Evolutionary conservation across 1,140 invertebrate species (phyloP), one percentile per base, ranked within the genome.

Genomic region (Cyclina sinensis): DNA sequence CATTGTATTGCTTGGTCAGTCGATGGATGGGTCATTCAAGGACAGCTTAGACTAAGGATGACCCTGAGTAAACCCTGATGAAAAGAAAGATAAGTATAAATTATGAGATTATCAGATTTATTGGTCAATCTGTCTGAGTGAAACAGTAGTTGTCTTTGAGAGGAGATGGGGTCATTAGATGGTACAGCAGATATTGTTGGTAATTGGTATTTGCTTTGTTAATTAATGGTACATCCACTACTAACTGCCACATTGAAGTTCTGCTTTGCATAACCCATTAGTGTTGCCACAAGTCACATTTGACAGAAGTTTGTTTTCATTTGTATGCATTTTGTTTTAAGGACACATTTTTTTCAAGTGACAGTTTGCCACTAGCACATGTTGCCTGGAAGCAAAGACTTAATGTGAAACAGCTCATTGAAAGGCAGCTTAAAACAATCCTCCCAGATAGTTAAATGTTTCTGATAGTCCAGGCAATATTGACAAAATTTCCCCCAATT

Each of bases 401-500:
- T 39, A 9, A 70, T 37, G 32, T 5, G 24, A 1, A 70, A 37
- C 37, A 70, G 65, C 32, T 70, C 37, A 30, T 32, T 70, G 32
- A 14, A 37, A 70, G 65, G 37, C 16, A 1, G 27, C 65, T 70
- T 70, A 37, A 70, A 70, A 70, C 65, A 70, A 35, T 39, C 65
- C 65, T 70, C 27, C 18, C 65, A 35, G 37, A 30, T 18, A 70
- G 65, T 70, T 27, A 70, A 70, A 70, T 37, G 65, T 7, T 37
- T 70, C 65, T 39, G 2, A 35, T 35, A 39, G 65, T 18, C 65
- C 65, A 70, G 65, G 65, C 37, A 32, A 32, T 70, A 70, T 70
- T 70, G 65, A 70, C 65, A 70, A n/a, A 70, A 70, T 70, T 70
- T 21, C 18, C 32, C 37, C 37, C 65, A 5, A 37, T 70, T 37